Evolutionary conservation across 1,140 invertebrate genomes (phyloP), one percentile per base, ranked within the genome.

Genomic region (Melanaphis sacchari): DNA sequence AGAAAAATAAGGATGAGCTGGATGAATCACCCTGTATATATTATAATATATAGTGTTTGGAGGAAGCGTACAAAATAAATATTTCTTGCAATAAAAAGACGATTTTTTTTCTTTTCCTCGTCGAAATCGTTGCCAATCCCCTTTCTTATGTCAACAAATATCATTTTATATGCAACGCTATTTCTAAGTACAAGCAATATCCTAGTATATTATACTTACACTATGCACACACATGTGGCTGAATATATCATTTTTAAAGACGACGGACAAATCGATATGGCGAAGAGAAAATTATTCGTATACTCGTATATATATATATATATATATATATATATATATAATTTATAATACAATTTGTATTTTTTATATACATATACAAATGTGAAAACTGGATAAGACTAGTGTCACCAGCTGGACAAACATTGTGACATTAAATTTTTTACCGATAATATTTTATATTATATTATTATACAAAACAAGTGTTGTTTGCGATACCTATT

Each of bases 51-150:
- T 88, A 88, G 21, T 88, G 87, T 88, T 43, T 22, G 21, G 84
- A 7, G 1, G 43, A 88, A 2, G n/a, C 43, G n/a, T 36, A 88
- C 4, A 88, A 52, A 38, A 89, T 54, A 89, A 49, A 89, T 89
- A 54, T 89, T 31, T 52, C 36, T 41, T 85, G 88, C 88, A 54
- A 89, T 89, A 54, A 89, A 89, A 89, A 52, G 46, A 89, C 87
- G n/a, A 38, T 89, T 89, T 49, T 89, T 38, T 43, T 7, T 41
- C 87, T 31, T 49, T 38, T 54, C 22, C 88, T 36, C 36, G 24
- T 21, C 36, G 36, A 52, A 89, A 38, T 40, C 49, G 22, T 54
- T 89, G 88, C 88, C 88, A 89, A 89, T 89, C 49, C 31, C 36
- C 52, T 54, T 89, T 52, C 88, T 54, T 38, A 26, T 54, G 24